Evolutionary conservation across 2,888 invertebrate genomes (phyloP).

Genomic region (Sphaerophoria rueppellii): DNA sequence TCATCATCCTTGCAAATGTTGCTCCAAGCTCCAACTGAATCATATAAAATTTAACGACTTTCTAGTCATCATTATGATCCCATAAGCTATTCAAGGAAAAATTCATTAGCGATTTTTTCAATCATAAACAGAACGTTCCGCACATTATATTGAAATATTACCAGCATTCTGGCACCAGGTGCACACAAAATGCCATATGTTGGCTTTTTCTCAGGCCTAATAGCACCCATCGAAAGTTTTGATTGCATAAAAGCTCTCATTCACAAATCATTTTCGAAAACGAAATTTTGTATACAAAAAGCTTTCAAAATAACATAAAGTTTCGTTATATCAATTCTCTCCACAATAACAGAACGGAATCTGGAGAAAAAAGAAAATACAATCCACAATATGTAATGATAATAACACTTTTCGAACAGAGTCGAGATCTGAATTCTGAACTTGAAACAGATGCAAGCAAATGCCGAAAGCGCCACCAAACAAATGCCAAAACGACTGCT

Average conservation of each 20-base stretch:
- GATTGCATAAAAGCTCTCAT: conserved; percentile 18
- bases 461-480: conserved; percentile 15
- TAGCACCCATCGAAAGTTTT: too few species aligned
- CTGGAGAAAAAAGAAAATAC: conserved; percentile 64
- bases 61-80: conserved; percentile 1
- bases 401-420: background rate
- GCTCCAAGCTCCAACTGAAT: background rate
- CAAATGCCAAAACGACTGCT: background rate
- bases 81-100: too few species aligned
- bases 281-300: background rate
- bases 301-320: conserved; percentile 29
- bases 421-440: background rate
- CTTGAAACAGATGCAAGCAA: background rate
- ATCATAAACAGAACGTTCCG: background rate
- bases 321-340: conserved; percentile 59
- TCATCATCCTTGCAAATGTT: background rate
- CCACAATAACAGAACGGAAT: background rate
- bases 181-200: too few species aligned
- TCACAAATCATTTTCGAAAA: conserved; percentile 11
- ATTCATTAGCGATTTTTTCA: too few species aligned
- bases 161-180: background rate
- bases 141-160: conserved; percentile 17
- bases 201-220: too few species aligned
- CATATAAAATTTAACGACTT: conserved; percentile 19
- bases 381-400: conserved; percentile 38